phyloP scores from a whole-genome alignment of 2,888 invertebrate genomes.

The Mythimna loreyi region DNA sequence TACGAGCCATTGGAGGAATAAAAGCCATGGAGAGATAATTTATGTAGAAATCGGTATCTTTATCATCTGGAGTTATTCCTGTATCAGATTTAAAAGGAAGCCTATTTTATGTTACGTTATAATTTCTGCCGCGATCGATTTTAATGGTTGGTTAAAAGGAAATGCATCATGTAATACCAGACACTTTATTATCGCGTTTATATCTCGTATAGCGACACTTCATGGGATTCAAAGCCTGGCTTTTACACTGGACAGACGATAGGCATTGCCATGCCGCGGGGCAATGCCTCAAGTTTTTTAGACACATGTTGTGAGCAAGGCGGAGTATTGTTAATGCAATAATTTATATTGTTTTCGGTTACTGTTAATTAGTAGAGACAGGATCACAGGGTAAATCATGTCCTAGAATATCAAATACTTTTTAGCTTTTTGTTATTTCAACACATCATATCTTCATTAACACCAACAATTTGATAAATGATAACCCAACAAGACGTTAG shows the following conservation, averaged over 20 bases:
- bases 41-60: constrained; percentile 50
- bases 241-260: background rate
- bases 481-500: constrained; percentile 15
- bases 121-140: constrained; percentile 4
- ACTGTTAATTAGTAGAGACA: no score
- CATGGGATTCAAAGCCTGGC: no score
- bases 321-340: no score
- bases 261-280: no score
- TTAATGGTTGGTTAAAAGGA: background rate
- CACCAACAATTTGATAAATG: background rate
- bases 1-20: constrained; percentile 49
- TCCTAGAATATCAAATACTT: no score
- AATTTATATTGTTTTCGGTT: no score
- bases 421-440: background rate
- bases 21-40: constrained; percentile 43
- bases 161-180: background rate
- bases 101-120: constrained; percentile 1
- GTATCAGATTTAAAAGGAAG: constrained; percentile 25
- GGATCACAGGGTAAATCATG: no score
- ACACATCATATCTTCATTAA: background rate
- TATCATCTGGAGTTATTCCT: constrained; percentile 25
- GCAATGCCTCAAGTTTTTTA: no score
- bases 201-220: background rate
- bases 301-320: no score
- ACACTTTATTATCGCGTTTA: background rate